Evolutionary conservation across 2,888 invertebrate species (phyloP), one percentile per base, ranked within the genome.

Genomic region (Orchestes rusci): DNA sequence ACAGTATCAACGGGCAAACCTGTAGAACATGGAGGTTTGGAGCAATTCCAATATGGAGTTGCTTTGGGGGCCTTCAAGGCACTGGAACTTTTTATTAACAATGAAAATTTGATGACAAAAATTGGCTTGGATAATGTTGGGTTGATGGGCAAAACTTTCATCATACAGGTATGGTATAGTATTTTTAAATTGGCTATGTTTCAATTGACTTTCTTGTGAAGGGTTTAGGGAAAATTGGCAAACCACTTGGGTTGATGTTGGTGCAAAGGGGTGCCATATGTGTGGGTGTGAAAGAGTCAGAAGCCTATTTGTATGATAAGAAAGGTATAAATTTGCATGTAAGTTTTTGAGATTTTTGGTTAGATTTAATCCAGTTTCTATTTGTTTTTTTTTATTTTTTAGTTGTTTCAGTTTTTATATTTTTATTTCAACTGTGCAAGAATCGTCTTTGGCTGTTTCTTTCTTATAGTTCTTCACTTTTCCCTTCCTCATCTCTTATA

Each of bases 141-240:
- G 28, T 45, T 66, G 23, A 47, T 52, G 16, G 56, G 58, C 16
- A 67, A 67, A 57, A 65, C 59, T 1, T 68, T 64, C 52, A 64
- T 67, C n/a, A 53, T 65, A 13, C 61, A 64, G 55, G 63, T 61
- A 12, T 18, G 17, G 7, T 15, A n/a, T 38, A 28, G 5, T 18
- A 4, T 16, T 33, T 34, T 41, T 41, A 16, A 12, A 27, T 20
- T 4, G 18, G 10, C 8, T 3, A n/a, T 10, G 10, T 3, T 2
- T 31, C 10, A 7, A 13, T 17, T 13, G n/a, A n/a, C n/a, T n/a
- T n/a, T n/a, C n/a, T n/a, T n/a, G n/a, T n/a, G n/a, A 40, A 66
- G 63, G 66, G 67, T 27, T 48, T 67, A 28, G 67, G 66, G n/a
- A 63, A 59, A 53, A 46, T 64, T 2, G 67, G 67, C 3, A 45